Base-by-base conservation (phyloP, 2,113 vertebrate species). In the Polypterus bichir region DNA sequence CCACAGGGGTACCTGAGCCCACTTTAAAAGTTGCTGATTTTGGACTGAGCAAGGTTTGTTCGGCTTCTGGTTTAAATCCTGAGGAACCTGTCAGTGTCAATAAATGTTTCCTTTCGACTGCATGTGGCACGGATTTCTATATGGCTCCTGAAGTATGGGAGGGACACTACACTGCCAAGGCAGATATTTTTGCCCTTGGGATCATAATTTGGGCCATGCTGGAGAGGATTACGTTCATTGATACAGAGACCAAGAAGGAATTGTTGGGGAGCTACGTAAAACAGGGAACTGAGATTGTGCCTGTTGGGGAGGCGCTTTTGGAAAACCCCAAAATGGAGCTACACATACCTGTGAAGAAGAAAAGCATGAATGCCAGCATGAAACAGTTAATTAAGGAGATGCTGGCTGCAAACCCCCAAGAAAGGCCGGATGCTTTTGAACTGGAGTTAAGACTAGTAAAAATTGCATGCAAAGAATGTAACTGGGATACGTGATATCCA, bases 81-180 rank as follows among this genome's bases (percentile, higher is more conserved):
- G 93, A 94, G 74, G 93, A 98, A 64, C 94, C 95, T 0, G 93
- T 88, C 61, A 94, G 86, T 0, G 90, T 98, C 57, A 97, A 98
- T 74, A 94, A 93, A 71, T 93, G 92, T 71, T 98, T 96, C 76
- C 86, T 98, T 68, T 98, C 95, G 6, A 97, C 91, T 0, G 95
- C 94, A 0, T 98, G 95, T 0, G 95, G 95, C 47, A 95, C 93
- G 0, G 93, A 96, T 77, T 98, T 97, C 80, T 98, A 97, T 73
- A 98, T 98, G 95, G 95, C 95, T 44, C 95, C 94, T 0, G 95
- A 98, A 76, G 95, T 94, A 1, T 97, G 94, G 89, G 94, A 98
- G 74, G 95, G 95, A 9, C 92, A 97, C 79, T 97, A 97, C 72
- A 98, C 95, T 0, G 95, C 95, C 59, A 98, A 98, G 74, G 95